Conservation (phyloP, 1,140 invertebrate genomes). For the Drosophila eugracilis region DNA sequence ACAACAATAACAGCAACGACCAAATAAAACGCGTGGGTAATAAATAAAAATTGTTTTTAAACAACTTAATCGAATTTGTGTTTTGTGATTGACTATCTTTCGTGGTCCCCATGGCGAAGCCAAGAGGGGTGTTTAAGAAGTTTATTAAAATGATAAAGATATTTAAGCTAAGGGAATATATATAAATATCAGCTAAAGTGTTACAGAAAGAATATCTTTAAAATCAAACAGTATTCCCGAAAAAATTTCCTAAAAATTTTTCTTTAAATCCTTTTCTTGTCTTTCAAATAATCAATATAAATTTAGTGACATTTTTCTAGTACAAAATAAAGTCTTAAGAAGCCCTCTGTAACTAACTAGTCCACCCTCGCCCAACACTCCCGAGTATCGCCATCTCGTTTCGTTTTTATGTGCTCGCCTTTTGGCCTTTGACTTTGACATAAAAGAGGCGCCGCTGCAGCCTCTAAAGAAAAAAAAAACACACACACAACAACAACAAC, state of each 20-base stretch:
- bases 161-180: too few relatives aligned
- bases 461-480: constrained; percentile 18
- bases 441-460: constrained; percentile 70
- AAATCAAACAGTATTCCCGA: too few relatives aligned
- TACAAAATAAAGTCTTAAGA: too few relatives aligned
- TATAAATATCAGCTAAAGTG: too few relatives aligned
- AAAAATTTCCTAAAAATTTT: too few relatives aligned
- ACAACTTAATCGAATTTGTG: constrained; percentile 83
- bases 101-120: not conserved
- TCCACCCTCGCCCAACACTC: constrained; percentile 47
- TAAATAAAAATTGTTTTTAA: constrained; percentile 83
- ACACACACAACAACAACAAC: too few relatives aligned
- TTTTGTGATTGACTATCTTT: constrained; percentile 71
- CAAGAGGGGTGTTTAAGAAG: constrained; percentile 4
- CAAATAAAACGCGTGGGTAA: constrained; percentile 65
- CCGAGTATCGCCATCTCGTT: constrained; percentile 13
- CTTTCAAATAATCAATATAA: too few relatives aligned
- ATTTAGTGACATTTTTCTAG: too few relatives aligned
- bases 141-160: too few relatives aligned
- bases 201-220: too few relatives aligned
- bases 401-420: constrained; percentile 70
- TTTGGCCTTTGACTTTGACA: constrained; percentile 80
- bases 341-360: constrained; percentile 1
- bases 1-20: constrained; percentile 22
- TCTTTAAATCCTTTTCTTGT: too few relatives aligned